phyloP scores from a whole-genome alignment of 1,140 invertebrate genomes.

The Aphelenchoides besseyi region DNA sequence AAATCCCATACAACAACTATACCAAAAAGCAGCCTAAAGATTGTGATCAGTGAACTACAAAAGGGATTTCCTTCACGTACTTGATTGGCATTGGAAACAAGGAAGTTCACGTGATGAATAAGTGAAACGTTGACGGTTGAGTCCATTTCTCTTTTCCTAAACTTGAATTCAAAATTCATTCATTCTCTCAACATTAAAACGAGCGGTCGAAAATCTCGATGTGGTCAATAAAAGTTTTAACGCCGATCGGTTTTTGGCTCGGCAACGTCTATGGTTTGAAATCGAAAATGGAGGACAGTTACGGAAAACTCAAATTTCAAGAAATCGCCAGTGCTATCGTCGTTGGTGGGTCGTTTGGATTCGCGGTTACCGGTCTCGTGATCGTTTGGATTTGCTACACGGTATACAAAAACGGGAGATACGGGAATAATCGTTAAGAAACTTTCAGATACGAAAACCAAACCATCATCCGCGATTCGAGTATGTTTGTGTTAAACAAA shows the following conservation, averaged over 20 bases:
- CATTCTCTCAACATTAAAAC: not conserved
- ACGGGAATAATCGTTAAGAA: too few species aligned
- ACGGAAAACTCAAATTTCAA: not conserved
- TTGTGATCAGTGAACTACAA: not conserved
- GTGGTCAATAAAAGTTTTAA: not conserved
- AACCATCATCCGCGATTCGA: not conserved
- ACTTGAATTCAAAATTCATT: not conserved
- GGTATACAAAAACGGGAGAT: too few species aligned
- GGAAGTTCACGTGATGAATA: constrained; percentile 7
- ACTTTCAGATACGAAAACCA: constrained; percentile 11
- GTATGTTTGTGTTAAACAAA: not conserved
- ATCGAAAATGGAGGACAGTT: too few species aligned
- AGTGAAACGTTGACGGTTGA: not conserved
- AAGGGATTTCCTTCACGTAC: not conserved
- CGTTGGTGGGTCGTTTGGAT: not conserved
- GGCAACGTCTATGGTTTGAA: too few species aligned
- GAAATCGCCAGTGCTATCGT: not conserved
- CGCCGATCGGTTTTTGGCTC: too few species aligned
- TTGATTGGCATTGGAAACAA: constrained; percentile 11
- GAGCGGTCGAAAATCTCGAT: not conserved
- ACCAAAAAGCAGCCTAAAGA: constrained; percentile 83
- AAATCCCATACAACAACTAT: constrained; percentile 84
- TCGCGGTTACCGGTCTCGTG: not conserved
- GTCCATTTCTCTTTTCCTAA: not conserved
- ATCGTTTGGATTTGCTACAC: not conserved